Conservation (phyloP, 2,888 invertebrate genomes). For the Peribatodes rhomboidaria region DNA sequence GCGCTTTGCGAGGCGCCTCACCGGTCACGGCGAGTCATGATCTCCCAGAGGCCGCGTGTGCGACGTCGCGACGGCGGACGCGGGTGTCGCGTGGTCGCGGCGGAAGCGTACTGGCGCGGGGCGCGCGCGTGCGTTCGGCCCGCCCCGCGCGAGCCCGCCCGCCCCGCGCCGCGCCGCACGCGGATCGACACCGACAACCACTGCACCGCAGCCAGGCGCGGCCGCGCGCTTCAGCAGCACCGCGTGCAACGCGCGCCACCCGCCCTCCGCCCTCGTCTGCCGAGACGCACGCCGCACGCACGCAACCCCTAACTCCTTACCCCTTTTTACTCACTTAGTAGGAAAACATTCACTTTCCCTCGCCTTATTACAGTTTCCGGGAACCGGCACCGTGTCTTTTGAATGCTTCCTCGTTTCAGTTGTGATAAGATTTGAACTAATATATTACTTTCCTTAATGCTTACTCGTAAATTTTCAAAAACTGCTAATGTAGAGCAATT, state of each 20-base stretch:
- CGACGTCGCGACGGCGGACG: constrained; percentile 59
- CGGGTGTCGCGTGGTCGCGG: constrained; percentile 71
- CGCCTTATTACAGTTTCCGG: constrained; percentile 60
- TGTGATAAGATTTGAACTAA: constrained; percentile 6
- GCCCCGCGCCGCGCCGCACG: constrained; percentile 51
- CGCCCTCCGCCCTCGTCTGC: constrained; percentile 49
- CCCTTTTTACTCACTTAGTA: constrained; percentile 48
- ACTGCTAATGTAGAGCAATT: too few species aligned
- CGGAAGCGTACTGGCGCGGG: constrained; percentile 74
- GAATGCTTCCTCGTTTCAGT: constrained; percentile 18
- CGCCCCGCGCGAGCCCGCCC: constrained; percentile 55
- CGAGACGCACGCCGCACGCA: constrained; percentile 60
- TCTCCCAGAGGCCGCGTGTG: constrained; percentile 72
- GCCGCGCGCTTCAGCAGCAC: constrained; percentile 65
- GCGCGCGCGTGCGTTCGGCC: constrained; percentile 64
- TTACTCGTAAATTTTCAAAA: too few species aligned
- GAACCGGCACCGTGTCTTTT: constrained; percentile 52
- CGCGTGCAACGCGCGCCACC: constrained; percentile 60
- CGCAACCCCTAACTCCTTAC: constrained; percentile 49
- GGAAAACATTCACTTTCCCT: constrained; percentile 66
- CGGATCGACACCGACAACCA: constrained; percentile 53
- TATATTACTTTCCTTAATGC: not conserved
- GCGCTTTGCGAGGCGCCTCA: constrained; percentile 75
- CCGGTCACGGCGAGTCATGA: constrained; percentile 77
- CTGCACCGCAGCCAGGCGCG: constrained; percentile 47